Evolutionary conservation across 2,888 invertebrate species (phyloP).

Genomic region (Malthinus seriepunctatus): DNA sequence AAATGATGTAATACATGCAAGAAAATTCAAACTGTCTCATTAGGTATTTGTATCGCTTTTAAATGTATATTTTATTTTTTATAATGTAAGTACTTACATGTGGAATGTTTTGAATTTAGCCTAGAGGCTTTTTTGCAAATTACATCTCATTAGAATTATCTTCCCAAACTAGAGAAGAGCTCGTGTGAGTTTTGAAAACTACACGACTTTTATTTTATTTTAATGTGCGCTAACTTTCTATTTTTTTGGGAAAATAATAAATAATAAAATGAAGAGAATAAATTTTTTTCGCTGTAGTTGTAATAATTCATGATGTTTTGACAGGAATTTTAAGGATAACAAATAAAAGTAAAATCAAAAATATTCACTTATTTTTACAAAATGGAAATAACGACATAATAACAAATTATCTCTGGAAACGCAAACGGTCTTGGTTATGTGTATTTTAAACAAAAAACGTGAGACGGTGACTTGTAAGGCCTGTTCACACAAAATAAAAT

Average conservation of each 20-base stretch:
- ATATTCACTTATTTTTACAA: neutral
- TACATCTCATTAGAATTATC: neutral
- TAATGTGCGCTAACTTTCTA: too few species aligned
- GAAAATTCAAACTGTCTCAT: slow-evolving; percentile 24
- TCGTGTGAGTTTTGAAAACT: too few species aligned
- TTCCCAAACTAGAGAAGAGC: neutral
- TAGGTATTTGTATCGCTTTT: slow-evolving; percentile 5
- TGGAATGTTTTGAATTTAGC: neutral
- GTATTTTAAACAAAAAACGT: too few species aligned
- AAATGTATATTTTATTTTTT: neutral
- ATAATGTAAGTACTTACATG: neutral
- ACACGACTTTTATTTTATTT: neutral
- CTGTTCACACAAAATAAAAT: too few species aligned
- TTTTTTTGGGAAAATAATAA: too few species aligned
- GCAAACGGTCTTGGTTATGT: too few species aligned
- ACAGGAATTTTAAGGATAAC: neutral
- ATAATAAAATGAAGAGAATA: neutral
- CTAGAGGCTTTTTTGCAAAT: slow-evolving; percentile 1
- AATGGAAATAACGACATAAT: too few species aligned
- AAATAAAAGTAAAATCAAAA: slow-evolving; percentile 2
- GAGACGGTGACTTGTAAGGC: too few species aligned
- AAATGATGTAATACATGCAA: slow-evolving; percentile 13
- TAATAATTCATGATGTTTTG: slow-evolving; percentile 6
- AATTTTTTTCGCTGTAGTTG: neutral
- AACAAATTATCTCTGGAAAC: too few species aligned